Percentiles rank a stretch among this genome's conserved stretches.
Conservation (phyloP, 2,888 invertebrate species). For the Osedax frankpressi region DNA sequence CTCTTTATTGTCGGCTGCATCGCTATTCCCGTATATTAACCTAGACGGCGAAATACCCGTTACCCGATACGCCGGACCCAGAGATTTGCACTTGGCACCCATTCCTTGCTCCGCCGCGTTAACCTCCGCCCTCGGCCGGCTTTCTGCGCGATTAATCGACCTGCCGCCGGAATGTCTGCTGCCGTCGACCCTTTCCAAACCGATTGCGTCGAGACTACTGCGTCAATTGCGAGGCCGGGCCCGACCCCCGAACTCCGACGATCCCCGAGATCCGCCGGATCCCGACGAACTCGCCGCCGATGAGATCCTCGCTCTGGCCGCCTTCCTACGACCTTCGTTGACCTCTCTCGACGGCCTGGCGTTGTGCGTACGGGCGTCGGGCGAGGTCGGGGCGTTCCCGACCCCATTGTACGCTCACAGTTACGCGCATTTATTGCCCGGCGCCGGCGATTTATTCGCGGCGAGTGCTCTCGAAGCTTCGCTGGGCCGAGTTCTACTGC, state of each 20-base stretch:
- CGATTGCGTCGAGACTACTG: not conserved
- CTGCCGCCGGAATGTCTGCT: not conserved
- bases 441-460: not conserved
- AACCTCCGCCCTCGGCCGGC: not conserved
- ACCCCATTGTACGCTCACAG: not conserved
- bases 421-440: not conserved
- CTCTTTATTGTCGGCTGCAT: not conserved
- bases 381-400: not conserved
- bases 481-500: not conserved
- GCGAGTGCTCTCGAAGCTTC: not conserved
- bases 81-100: not conserved
- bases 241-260: too few relatives aligned
- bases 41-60: not conserved
- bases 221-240: not conserved
- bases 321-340: not conserved
- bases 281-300: not conserved
- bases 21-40: not conserved
- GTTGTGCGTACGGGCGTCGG: not conserved
- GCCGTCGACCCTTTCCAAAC: not conserved
- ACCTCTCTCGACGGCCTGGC: not conserved
- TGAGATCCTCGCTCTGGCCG: not conserved
- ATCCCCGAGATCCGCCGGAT: too few relatives aligned
- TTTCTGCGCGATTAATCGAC: not conserved
- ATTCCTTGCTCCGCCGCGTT: not conserved
- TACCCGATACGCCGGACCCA: not conserved